Percentiles rank a stretch among this genome's conserved stretches.
Conservation (phyloP, 2,113 vertebrate species). For the Toxotes chatareus region DNA sequence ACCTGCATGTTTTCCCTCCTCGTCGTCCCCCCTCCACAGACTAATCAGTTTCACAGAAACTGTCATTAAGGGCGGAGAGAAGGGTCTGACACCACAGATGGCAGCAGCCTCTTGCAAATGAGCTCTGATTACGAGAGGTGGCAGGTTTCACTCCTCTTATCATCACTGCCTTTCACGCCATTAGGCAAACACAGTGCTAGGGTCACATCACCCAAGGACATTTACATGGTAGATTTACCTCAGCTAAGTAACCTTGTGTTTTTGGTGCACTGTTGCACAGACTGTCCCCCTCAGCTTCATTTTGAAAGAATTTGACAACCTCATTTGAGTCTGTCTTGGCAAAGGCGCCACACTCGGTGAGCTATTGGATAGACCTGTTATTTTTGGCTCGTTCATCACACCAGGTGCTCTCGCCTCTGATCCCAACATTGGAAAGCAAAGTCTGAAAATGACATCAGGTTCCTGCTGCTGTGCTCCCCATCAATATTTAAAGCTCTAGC, state of each 20-base stretch:
- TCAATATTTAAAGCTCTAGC: conserved; percentile 71
- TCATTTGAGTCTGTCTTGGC: conserved; percentile 65
- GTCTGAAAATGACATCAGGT: conserved; percentile 68
- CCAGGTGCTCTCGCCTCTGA: conserved; percentile 67
- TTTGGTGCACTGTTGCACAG: conserved; percentile 34
- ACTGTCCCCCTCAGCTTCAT: conserved; percentile 35
- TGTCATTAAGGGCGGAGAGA: conserved; percentile 71
- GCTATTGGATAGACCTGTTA: conserved; percentile 57
- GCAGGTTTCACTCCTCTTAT: conserved; percentile 76
- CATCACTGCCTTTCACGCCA: conserved; percentile 63
- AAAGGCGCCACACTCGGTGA: conserved; percentile 41
- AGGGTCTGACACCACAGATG: conserved; percentile 81
- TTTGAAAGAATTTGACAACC: conserved; percentile 59
- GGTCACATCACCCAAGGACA: conserved; percentile 68
- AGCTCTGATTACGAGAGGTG: conserved; percentile 77
- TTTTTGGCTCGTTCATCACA: conserved; percentile 69
- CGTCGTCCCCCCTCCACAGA: conserved; percentile 14
- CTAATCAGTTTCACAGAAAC: conserved; percentile 75
- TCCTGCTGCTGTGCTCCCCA: conserved; percentile 52
- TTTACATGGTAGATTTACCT: conserved; percentile 70
- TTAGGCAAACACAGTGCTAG: conserved; percentile 64
- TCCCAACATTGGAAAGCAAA: conserved; percentile 57
- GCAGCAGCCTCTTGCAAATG: conserved; percentile 75
- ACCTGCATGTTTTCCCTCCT: conserved; percentile 60
- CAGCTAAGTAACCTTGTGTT: conserved; percentile 56